phyloP scores from a whole-genome alignment of 2,113 vertebrate genomes.

The Balaeniceps rex region DNA sequence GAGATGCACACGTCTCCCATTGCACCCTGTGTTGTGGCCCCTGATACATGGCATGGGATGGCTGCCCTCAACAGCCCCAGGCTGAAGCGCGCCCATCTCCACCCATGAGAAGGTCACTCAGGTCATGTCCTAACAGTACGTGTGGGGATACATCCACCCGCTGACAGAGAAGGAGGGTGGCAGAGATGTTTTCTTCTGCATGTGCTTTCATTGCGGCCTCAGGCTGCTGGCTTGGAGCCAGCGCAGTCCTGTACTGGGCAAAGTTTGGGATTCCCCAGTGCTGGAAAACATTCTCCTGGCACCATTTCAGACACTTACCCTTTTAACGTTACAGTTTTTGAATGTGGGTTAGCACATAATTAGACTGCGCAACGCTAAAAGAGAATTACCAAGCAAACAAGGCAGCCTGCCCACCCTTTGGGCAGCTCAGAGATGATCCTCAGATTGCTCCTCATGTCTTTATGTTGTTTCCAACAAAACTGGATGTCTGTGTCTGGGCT shows the following conservation, averaged over 20 bases:
- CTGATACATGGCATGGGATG: background rate
- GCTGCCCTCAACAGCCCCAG: background rate
- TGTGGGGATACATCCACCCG: background rate
- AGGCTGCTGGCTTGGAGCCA: background rate
- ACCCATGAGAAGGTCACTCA: background rate
- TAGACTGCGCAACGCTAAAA: background rate
- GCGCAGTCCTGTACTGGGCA: background rate
- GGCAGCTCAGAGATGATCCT: slow-evolving; percentile 27
- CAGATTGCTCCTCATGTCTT: slow-evolving; percentile 5
- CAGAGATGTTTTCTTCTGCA: background rate
- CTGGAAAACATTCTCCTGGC: background rate
- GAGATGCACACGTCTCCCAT: fast-evolving
- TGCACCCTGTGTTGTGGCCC: background rate
- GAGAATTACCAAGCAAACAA: slow-evolving; percentile 25
- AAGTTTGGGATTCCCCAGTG: background rate
- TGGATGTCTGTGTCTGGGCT: slow-evolving; percentile 1
- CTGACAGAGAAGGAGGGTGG: background rate
- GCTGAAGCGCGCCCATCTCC: background rate
- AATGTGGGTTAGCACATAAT: slow-evolving; percentile 22
- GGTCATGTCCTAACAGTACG: background rate
- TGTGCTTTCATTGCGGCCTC: background rate
- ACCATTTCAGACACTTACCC: background rate
- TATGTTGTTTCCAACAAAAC: slow-evolving; percentile 26
- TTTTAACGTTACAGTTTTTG: background rate
- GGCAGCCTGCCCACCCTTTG: slow-evolving; percentile 38